Conservation (phyloP, 2,113 vertebrate genomes). For the Pleuronectes platessa region DNA sequence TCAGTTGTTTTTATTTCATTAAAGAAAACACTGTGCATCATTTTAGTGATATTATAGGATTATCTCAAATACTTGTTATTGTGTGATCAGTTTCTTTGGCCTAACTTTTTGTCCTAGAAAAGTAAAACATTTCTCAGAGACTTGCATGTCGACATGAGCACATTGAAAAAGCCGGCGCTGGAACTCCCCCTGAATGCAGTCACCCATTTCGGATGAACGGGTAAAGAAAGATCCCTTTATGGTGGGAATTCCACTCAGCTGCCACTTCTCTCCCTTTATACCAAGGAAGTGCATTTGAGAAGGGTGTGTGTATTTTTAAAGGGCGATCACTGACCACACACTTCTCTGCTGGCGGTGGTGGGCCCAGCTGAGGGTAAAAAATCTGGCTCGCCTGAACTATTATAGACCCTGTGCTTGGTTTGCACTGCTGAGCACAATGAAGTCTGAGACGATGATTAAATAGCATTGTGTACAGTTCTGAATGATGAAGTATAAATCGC, state of each 20-base stretch:
- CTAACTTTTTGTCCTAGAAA: not conserved
- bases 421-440: not conserved
- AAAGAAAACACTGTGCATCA: not conserved
- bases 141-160: not conserved
- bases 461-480: conserved; percentile 22
- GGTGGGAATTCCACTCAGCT: conserved; percentile 53
- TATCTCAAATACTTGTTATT: not conserved
- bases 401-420: conserved; percentile 15
- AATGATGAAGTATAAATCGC: conserved; percentile 6
- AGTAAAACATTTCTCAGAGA: conserved; percentile 1
- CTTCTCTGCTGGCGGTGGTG: conserved; percentile 50
- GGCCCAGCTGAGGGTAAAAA: conserved; percentile 53
- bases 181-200: conserved; percentile 32
- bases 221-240: conserved; percentile 73
- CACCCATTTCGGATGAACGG: conserved; percentile 49
- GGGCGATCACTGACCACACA: conserved; percentile 72
- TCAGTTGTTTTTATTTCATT: not conserved
- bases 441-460: conserved; percentile 33
- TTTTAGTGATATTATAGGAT: not conserved
- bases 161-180: conserved; percentile 24
- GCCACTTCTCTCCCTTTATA: conserved; percentile 52
- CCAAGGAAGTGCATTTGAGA: conserved; percentile 69
- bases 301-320: conserved; percentile 76
- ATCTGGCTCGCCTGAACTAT: conserved; percentile 18
- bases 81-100: not conserved